Base-by-base conservation (phyloP, 1,140 invertebrate species). In the Cotesia chilonis region DNA sequence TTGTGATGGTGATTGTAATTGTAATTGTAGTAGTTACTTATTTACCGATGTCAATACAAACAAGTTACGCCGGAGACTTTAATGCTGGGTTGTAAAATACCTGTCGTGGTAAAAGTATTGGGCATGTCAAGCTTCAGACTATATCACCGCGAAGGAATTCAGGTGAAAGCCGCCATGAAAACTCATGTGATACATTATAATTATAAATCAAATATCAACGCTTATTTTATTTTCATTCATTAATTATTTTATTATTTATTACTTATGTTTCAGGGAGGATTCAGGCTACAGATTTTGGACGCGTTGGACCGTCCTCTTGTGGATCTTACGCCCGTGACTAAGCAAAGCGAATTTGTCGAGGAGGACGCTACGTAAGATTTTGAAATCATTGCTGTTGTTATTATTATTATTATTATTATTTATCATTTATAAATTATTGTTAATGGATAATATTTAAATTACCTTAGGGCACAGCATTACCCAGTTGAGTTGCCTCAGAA, bases 251-350 rank as follows among this genome's bases (percentile, higher is more conserved):
- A 3, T 64, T 35, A 52, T 64, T 63, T 7, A 9, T 51, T 52
- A n/a, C 4, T 38, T 51, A 4, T 5, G 51, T 63, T 70, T 51
- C 84, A 97, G 94, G 95, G 95, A 75, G 95, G 95, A 35, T 96
- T 93, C 82, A 92, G 92, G 79, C 84, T 97, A 63, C 93, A 96
- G 86, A 88, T 97, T 67, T 85, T 97, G 73, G 94, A 96, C 82
- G 87, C 89, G 67, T 87, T 95, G 77, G 94, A 96, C 77, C 89
- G 94, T 75, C 93, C 93, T 60, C 89, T 96, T 9, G 86, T 95
- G 72, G 94, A 96, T 80, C 87, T 97, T 71, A 96, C 95, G 3
- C 94, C 95, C 4, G 90, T 92, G 70, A 92, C 92, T 0, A 90
- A 90, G 74, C 91, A 92, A 65, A 92, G 92, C 0, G 92, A 94